A percentile compares a stretch with the other conserved stretches of the same genome.
Evolutionary conservation across 2,797 vertebrate genomes (phyloP).

Genomic region (Balearica regulorum): DNA sequence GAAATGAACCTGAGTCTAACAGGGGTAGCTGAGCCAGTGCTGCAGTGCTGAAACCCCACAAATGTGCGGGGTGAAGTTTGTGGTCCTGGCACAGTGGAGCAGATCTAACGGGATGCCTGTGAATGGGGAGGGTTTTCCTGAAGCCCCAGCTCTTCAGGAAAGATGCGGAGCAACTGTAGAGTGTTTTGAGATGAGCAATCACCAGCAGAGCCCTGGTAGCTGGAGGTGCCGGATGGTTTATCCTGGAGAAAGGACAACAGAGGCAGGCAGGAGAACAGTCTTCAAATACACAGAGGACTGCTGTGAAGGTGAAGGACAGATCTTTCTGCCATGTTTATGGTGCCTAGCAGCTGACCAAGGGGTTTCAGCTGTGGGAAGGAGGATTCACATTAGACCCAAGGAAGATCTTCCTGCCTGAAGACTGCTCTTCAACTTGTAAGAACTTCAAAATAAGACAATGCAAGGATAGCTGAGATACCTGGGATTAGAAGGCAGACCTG

Average conservation of each 20-base stretch:
- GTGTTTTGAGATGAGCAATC: background rate
- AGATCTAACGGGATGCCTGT: background rate
- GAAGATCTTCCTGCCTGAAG: background rate
- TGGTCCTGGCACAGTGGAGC: background rate
- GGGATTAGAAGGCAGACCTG: background rate
- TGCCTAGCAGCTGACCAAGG: background rate
- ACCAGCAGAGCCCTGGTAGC: background rate
- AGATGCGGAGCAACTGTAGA: background rate
- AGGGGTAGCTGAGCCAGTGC: background rate
- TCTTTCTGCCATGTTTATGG: background rate
- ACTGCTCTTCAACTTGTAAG: background rate
- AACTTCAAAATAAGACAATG: background rate
- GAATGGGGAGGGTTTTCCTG: background rate
- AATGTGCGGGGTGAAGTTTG: fast-evolving
- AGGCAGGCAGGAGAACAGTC: background rate
- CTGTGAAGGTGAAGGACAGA: background rate
- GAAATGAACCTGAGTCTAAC: background rate
- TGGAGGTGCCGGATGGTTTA: background rate
- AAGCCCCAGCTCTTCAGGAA: background rate
- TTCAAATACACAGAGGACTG: background rate
- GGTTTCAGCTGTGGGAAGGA: background rate
- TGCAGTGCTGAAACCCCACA: background rate
- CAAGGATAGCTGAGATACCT: background rate
- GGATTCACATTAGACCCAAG: background rate
- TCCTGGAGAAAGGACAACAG: background rate